phyloP scores from a whole-genome alignment of 2,113 vertebrate species.

The Benitochromis conjunctus region DNA sequence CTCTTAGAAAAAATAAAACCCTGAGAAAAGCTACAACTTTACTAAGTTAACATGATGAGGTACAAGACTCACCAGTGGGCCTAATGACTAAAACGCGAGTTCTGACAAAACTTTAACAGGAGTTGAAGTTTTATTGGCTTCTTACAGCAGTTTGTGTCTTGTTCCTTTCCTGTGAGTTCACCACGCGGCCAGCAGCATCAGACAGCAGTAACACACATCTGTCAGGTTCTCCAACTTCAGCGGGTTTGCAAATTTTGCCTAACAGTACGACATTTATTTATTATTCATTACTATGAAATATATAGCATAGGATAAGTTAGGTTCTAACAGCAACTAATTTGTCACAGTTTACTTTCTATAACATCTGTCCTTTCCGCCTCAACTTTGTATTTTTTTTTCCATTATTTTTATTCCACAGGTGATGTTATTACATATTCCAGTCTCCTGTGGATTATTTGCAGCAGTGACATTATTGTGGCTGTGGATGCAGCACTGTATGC shows the following conservation, averaged over 20 bases:
- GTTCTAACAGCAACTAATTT: background rate
- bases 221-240: background rate
- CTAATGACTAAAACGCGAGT: background rate
- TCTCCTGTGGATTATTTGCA: background rate
- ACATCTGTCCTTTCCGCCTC: background rate
- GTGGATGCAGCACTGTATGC: background rate
- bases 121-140: background rate
- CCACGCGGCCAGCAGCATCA: background rate
- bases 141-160: background rate
- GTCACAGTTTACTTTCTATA: background rate
- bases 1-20: background rate
- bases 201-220: background rate
- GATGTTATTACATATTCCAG: background rate
- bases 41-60: background rate
- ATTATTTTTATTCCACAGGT: background rate
- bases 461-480: background rate
- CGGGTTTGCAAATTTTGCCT: background rate
- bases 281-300: background rate
- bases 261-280: background rate
- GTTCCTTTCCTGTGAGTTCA: background rate
- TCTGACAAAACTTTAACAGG: background rate
- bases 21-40: background rate
- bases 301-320: background rate
- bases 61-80: background rate
- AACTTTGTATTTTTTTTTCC: background rate